Evolutionary conservation across 2,797 vertebrate genomes (phyloP).

Genomic region (Smutsia gigantea): DNA sequence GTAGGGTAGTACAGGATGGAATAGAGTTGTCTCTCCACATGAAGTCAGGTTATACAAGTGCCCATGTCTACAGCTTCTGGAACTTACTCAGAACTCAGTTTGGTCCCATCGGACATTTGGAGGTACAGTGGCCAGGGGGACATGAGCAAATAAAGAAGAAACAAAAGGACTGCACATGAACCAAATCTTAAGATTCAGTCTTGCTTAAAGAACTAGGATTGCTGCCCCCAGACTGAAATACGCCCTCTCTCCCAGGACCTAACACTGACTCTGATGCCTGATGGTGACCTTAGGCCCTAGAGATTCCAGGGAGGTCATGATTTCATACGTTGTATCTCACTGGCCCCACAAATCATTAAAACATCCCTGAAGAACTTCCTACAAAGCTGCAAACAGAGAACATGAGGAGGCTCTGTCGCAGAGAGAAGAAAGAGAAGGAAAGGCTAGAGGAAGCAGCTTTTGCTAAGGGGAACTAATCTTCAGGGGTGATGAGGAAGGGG

Average conservation of each 20-base stretch:
- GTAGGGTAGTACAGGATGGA: background rate
- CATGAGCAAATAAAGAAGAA: background rate
- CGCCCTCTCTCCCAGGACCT: background rate
- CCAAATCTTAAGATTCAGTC: background rate
- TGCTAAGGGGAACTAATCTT: background rate
- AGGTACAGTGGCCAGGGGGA: background rate
- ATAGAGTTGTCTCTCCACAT: too few species aligned
- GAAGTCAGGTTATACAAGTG: background rate
- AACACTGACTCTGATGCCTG: background rate
- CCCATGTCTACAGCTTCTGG: background rate
- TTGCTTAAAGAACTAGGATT: background rate
- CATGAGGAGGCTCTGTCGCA: background rate
- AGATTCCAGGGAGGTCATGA: background rate
- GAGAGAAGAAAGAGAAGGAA: background rate
- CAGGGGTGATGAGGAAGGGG: background rate
- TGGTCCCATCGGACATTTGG: background rate
- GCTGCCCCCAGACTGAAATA: background rate
- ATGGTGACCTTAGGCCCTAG: background rate
- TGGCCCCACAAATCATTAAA: background rate
- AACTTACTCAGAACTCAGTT: background rate
- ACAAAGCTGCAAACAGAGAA: constrained; percentile 7
- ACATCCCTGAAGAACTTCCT: background rate
- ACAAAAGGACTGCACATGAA: background rate
- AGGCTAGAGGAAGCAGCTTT: background rate
- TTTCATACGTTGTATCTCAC: background rate